Evolutionary conservation across 1,140 invertebrate genomes (phyloP), one percentile per base, ranked within the genome.

Genomic region (Cotesia typhae): DNA sequence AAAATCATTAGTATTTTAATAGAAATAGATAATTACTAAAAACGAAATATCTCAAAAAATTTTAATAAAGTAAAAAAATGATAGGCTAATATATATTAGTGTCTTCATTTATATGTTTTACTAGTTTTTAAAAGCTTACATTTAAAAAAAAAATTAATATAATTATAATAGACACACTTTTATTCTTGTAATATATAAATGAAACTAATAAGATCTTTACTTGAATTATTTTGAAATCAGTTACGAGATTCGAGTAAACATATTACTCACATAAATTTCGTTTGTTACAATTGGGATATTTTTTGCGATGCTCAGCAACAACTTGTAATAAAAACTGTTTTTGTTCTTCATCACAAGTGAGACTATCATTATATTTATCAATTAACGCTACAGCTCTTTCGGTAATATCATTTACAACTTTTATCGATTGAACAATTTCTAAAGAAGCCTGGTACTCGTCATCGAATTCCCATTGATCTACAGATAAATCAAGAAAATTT

Each of bases 281-380:
- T 67, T 72, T 72, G 14, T 72, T 72, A 3, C 35, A 57, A 53
- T 72, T 59, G 4, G 71, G 71, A 59, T n/a, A 72, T 72, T 67
- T 52, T 47, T 67, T 51, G 10, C 71, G 28, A 20, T 73, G 71
- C 41, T 61, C 64, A 35, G 52, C 7, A 6, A 73, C 71, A 36
- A 68, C 55, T 55, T 67, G 55, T 17, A 68, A 67, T 3, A 68
- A 60, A 60, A 53, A 73, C 41, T 73, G 65, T 53, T 61, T 53
- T 60, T 73, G 71, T 35, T 61, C 71, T 68, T 73, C 71, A 38
- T 73, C 35, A 35, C 59, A 36, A 9, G 71, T 73, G 9, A 73
- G 55, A 53, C 28, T 36, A 36, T 36, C 41, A 52, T 73, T 68
- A 52, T 61, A 73, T 9, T 14, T 61, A 47, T 67, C 64, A 10